Evolutionary conservation across 2,888 invertebrate species (phyloP).

Genomic region (Molanna angustata): DNA sequence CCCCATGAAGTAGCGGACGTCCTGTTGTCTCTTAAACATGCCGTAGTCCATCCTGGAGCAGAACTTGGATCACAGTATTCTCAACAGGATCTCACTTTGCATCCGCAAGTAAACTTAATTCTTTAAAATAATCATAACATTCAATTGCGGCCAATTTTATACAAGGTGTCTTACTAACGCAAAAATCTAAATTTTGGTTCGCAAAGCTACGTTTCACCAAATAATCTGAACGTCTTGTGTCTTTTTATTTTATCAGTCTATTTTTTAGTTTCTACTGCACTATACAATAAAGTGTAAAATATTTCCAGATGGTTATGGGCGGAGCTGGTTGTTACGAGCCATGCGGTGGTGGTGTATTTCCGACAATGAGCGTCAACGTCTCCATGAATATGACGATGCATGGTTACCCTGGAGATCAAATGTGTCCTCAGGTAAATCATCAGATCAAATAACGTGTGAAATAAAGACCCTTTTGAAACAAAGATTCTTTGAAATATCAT

Average conservation of each 20-base stretch:
- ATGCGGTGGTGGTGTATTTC: constrained; percentile 56
- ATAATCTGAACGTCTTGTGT: not conserved
- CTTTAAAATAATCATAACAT: no score
- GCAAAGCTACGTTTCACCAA: no score
- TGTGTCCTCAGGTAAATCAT: constrained; percentile 66
- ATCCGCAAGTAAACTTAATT: constrained; percentile 29
- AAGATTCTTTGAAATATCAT: no score
- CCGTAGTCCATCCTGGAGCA: constrained; percentile 77
- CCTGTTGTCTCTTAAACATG: constrained; percentile 81
- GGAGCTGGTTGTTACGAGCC: constrained; percentile 52
- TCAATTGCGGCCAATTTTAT: no score
- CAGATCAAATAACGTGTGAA: no score
- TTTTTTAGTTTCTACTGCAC: not conserved
- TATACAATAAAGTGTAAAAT: not conserved
- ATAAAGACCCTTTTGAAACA: no score
- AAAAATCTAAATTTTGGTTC: no score
- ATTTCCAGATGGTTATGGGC: constrained; percentile 57
- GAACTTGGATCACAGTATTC: constrained; percentile 52
- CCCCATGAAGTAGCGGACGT: constrained; percentile 80
- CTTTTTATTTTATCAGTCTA: not conserved
- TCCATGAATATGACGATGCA: constrained; percentile 99
- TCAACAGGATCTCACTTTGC: constrained; percentile 46
- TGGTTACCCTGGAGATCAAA: constrained; percentile 63
- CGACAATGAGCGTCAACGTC: constrained; percentile 95
- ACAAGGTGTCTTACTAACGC: no score